phyloP scores from a whole-genome alignment of 2,797 vertebrate genomes.

The Etheostoma perlongum region DNA sequence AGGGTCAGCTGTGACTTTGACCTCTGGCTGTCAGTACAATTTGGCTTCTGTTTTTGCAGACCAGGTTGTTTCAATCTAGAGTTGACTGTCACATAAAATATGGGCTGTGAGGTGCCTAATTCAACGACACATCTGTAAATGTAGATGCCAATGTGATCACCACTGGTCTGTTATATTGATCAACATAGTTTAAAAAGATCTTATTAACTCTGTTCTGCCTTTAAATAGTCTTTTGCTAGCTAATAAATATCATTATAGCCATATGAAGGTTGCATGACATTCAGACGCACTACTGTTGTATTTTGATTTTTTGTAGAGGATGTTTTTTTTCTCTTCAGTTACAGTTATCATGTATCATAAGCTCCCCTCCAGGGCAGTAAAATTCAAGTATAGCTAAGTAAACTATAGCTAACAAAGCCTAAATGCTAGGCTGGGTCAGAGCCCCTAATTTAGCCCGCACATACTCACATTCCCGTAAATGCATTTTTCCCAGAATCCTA shows the following conservation, averaged over 20 bases:
- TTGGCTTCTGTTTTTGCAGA: slow-evolving; percentile 59
- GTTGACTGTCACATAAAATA: slow-evolving; percentile 32
- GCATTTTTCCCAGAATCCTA: not conserved
- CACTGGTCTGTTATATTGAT: slow-evolving; percentile 5
- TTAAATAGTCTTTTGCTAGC: not conserved
- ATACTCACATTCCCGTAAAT: not conserved
- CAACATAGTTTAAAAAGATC: slow-evolving; percentile 4
- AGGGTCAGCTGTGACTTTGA: slow-evolving; percentile 61
- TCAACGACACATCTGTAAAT: slow-evolving; percentile 23
- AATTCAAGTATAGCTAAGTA: not conserved
- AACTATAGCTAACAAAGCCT: too few species aligned
- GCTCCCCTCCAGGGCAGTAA: not conserved
- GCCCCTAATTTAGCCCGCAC: not conserved
- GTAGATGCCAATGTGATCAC: slow-evolving; percentile 7
- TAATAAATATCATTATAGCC: not conserved
- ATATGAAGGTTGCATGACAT: not conserved
- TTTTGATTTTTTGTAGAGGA: not conserved
- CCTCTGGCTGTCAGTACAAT: slow-evolving; percentile 56
- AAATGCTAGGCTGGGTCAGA: not conserved
- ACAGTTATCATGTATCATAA: not conserved
- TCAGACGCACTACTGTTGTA: not conserved
- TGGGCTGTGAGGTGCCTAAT: not conserved
- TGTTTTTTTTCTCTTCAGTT: not conserved
- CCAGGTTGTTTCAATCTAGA: slow-evolving; percentile 39
- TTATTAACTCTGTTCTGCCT: slow-evolving; percentile 1